A percentile compares a stretch with the other conserved stretches of the same genome.
phyloP scores from a whole-genome alignment of 2,888 invertebrate species.

The Drosophila longiperda region DNA sequence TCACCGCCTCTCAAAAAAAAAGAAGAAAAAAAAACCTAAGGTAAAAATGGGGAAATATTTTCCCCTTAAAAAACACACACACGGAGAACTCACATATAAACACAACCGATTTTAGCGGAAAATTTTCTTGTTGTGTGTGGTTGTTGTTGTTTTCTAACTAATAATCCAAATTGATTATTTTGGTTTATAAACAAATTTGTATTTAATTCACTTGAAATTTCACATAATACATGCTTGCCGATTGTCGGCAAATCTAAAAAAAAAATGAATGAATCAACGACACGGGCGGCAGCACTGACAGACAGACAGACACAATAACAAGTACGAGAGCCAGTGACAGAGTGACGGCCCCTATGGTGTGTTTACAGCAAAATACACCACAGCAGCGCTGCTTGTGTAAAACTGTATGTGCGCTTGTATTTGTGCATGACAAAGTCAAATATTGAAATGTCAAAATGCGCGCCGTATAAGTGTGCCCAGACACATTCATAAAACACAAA shows the following conservation, averaged over 20 bases:
- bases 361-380: constrained; percentile 54
- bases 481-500: constrained; percentile 1
- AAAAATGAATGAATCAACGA: constrained; percentile 49
- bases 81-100: neutral
- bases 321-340: constrained; percentile 53
- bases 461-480: constrained; percentile 50
- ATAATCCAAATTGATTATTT: constrained; percentile 8
- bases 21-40: constrained; percentile 13
- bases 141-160: constrained; percentile 4
- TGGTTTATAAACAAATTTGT: constrained; percentile 17
- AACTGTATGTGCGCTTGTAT: constrained; percentile 35
- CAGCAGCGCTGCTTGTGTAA: constrained; percentile 30
- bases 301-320: constrained; percentile 40
- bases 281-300: constrained; percentile 55
- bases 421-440: constrained; percentile 62
- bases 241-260: constrained; percentile 44
- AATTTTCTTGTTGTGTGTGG: neutral
- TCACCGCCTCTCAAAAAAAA: constrained; percentile 52
- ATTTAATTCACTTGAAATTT: constrained; percentile 42
- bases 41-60: constrained; percentile 18
- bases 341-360: constrained; percentile 50
- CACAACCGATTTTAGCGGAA: constrained; percentile 4
- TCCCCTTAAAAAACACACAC: constrained; percentile 15
- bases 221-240: constrained; percentile 36
- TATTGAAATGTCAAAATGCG: constrained; percentile 61